Conservation (phyloP, 2,888 invertebrate species). For the Lysandra coridon region DNA sequence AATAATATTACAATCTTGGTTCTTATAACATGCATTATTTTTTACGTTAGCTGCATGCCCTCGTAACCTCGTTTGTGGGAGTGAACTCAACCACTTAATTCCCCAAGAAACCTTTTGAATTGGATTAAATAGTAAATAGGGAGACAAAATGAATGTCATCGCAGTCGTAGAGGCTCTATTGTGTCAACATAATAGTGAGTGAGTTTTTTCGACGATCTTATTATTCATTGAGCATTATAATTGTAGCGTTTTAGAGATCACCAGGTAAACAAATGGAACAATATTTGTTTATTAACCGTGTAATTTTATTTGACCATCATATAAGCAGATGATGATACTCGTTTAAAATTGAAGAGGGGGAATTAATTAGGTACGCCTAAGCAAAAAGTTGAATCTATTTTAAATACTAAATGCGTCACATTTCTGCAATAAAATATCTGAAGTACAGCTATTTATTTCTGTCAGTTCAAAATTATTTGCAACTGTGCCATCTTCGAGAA, state of each 20-base stretch:
- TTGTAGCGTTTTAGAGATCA: conserved; percentile 51
- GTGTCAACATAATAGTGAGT: conserved; percentile 75
- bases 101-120: conserved; percentile 47
- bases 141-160: conserved; percentile 54
- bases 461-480: not conserved
- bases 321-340: not conserved
- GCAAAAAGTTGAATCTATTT: not conserved
- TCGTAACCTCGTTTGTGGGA: not conserved
- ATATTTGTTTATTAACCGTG: conserved; percentile 1
- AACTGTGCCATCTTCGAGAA: not conserved
- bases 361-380: not conserved
- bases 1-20: not conserved
- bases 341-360: not conserved
- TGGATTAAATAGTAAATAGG: conserved; percentile 57
- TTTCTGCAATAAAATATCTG: not conserved
- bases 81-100: conserved; percentile 32
- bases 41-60: not conserved
- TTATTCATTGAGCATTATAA: conserved; percentile 72
- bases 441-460: not conserved
- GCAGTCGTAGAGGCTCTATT: conserved; percentile 53
- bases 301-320: not conserved
- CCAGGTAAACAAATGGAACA: conserved; percentile 4
- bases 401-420: not conserved
- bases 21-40: not conserved
- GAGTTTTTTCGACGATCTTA: conserved; percentile 69